Percentiles rank a stretch among this genome's conserved stretches.
These are phyloP conservation scores for Drosophila trapezifrons DNA, from an alignment of 1,140 invertebrate genomes.

Conservation along the genomic window DNA sequence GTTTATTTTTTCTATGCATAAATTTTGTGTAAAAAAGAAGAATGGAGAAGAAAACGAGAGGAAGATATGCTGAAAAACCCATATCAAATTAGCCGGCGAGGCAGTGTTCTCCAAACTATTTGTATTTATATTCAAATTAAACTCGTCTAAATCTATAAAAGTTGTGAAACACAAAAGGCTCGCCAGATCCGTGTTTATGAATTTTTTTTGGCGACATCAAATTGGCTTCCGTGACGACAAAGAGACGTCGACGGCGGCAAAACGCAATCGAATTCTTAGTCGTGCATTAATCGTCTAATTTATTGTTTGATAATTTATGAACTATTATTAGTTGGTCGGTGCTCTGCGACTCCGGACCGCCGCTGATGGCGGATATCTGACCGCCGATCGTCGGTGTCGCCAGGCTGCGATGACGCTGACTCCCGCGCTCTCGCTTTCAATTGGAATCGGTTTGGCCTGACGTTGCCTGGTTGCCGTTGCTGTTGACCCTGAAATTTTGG, in stretches of 20 bases:
- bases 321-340: constrained; percentile 71
- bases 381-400: neutral
- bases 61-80: constrained; percentile 53
- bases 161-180: constrained; percentile 75
- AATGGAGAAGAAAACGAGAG: constrained; percentile 12
- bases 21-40: constrained; percentile 46
- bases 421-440: constrained; percentile 78
- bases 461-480: constrained; percentile 7
- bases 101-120: constrained; percentile 74
- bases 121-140: constrained; percentile 82
- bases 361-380: neutral
- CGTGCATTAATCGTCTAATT: constrained; percentile 82
- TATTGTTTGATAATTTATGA: constrained; percentile 82
- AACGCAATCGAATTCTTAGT: constrained; percentile 80
- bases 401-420: constrained; percentile 27
- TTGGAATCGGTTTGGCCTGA: constrained; percentile 38
- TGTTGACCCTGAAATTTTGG: constrained; percentile 68
- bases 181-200: constrained; percentile 76
- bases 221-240: constrained; percentile 54
- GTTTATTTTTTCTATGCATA: constrained; percentile 57
- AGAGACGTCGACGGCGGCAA: constrained; percentile 56
- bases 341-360: constrained; percentile 4
- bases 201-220: constrained; percentile 65
- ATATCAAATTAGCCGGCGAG: constrained; percentile 67
- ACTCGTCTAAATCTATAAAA: constrained; percentile 82